Base-by-base conservation (phyloP, 2,797 vertebrate species). In the Hemibagrus guttatus region DNA sequence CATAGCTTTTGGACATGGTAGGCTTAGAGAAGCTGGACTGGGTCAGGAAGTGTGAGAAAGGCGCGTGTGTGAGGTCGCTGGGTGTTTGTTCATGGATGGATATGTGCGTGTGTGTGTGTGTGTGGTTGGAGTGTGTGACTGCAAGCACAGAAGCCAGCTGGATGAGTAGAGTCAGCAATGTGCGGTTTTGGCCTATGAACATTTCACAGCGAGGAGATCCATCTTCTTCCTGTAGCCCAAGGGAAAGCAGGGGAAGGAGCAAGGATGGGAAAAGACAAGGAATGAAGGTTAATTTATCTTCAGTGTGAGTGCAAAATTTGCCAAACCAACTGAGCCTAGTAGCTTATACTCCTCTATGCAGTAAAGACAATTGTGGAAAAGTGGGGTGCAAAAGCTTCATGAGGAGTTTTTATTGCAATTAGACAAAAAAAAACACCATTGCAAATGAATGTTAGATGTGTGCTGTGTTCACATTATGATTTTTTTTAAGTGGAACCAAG, bases 141-240 rank as follows among this genome's bases (percentile, higher is more conserved):
- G 35, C 82, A 80, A 26, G 68, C 59, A 63, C 49, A 79, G 71
- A 85, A 83, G 84, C 86, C 86, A 89, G 81, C 64, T 84, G 87
- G 83, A 87, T 86, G 72, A 35, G 88, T 89, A 71, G 71, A 86
- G 89, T 88, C 88, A 90, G 85, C 86, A 83, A 56, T 69, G 54
- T 89, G 89, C 87, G 88, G 89, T 91, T 85, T 88, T 89, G 83
- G 83, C 85, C 72, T 85, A 46, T 86, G 83, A 87, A 72, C 88
- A 72, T 61, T 82, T 88, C 66, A 35, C 79, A 71, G 80, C 59
- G 72, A 83, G 84, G 84, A 89, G 88, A 85, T 86, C 79, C 52
- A 75, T 88, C 86, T 84, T 88, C 71, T 81, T 69, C 82, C 71
- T 85, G 19, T 89, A 87, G 69, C 83, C 83, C 81, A 76, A 87